Percentiles rank a stretch among this genome's conserved stretches.
These are phyloP conservation scores for Tiliacea aurago DNA, from an alignment of 2,888 invertebrate genomes.

Conservation along the genomic window DNA sequence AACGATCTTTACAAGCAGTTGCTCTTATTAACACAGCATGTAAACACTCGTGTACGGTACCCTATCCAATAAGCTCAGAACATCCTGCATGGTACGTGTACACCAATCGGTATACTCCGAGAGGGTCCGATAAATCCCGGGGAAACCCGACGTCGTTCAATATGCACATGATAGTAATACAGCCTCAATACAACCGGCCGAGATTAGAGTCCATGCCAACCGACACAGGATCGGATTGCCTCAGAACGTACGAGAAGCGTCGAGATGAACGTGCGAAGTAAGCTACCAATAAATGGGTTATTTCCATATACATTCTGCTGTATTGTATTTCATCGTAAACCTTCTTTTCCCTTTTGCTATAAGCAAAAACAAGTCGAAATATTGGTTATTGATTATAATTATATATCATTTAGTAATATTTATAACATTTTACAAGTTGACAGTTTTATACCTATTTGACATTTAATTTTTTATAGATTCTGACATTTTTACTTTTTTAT, in stretches of 20 bases:
- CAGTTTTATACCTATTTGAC: too few relatives aligned
- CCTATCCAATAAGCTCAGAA: conserved; percentile 45
- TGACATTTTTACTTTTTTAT: too few relatives aligned
- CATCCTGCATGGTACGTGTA: conserved; percentile 56
- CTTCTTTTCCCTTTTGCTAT: conserved; percentile 38
- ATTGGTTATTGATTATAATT: background rate
- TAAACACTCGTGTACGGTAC: conserved; percentile 32
- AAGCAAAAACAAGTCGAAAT: conserved; percentile 16
- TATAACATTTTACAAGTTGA: too few relatives aligned
- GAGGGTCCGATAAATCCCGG: conserved; percentile 57
- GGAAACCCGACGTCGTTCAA: conserved; percentile 55
- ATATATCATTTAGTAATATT: too few relatives aligned
- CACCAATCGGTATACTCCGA: conserved; percentile 42
- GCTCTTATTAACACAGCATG: conserved; percentile 1
- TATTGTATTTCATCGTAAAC: conserved; percentile 42
- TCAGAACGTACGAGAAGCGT: conserved; percentile 48
- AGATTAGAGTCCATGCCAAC: conserved; percentile 59
- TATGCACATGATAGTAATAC: conserved; percentile 63
- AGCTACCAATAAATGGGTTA: conserved; percentile 42
- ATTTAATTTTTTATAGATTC: too few relatives aligned
- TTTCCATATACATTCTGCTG: conserved; percentile 43
- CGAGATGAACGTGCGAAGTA: conserved; percentile 53
- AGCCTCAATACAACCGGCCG: conserved; percentile 52
- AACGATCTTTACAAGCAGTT: background rate
- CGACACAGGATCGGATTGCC: conserved; percentile 52